Base-by-base conservation (phyloP, 2,888 invertebrate genomes). In the Fabriciana adippe region DNA sequence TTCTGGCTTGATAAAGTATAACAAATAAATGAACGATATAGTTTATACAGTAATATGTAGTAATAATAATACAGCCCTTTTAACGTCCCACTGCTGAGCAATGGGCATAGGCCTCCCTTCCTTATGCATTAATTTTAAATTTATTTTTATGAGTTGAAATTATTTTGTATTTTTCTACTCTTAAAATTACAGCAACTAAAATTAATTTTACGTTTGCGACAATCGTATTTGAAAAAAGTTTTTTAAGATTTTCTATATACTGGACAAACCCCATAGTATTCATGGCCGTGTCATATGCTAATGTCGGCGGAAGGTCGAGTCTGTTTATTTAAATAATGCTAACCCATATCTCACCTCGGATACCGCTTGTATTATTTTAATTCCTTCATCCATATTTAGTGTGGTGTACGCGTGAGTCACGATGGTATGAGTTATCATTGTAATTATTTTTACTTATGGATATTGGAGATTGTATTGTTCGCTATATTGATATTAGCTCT, bases 301-400 rank as follows among this genome's bases (percentile, higher is more conserved):
- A 82, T 80, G 64, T 78, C 76, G 74, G 78, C 82, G 81, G 85
- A 83, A 87, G 86, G 85, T 85, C 83, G 77, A 56, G 72, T 78
- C 77, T 83, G 83, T 83, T 73, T 83, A 86, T 88, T 87, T 80
- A 87, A 87, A 88, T 87, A 79, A 76, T 74, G 78, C 80, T 82
- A 82, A 81, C 82, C 82, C 80, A 82, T 81, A 80, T 79, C 79
- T 81, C 78, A 79, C 77, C 78, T 80, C 76, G 74, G 75, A 77
- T 75, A 74, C 73, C 76, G 76, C 77, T 81, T 81, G 83, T 85
- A 82, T 82, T 85, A 86, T 86, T 87, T 87, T 87, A 88, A 88
- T 88, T 81, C 82, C 74, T 83, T 87, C 87, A 88, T 88, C 83
- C 84, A 89, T 88, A 88, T 88, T 86, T 82, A 88, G 79, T 74